These are phyloP conservation scores for Luehdorfia chinensis DNA, from an alignment of 1,140 invertebrate genomes.

Conservation along the genomic window DNA sequence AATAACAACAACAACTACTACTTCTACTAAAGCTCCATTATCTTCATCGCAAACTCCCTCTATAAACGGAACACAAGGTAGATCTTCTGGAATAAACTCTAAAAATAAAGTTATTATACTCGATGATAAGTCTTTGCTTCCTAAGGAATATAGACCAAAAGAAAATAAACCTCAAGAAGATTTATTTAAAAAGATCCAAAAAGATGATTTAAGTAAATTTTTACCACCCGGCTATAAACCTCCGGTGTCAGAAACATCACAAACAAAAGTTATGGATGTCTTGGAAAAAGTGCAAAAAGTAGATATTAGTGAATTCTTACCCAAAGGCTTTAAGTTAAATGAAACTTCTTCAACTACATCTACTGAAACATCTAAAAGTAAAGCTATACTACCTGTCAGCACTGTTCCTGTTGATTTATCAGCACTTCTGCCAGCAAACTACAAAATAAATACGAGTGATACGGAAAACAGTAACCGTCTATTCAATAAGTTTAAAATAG, in stretches of 20 bases:
- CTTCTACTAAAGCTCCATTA: constrained; percentile 43
- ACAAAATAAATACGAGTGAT: constrained; percentile 60
- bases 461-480: constrained; percentile 40
- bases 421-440: constrained; percentile 80
- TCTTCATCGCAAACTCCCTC: constrained; percentile 37
- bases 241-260: constrained; percentile 36
- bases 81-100: constrained; percentile 66
- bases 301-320: constrained; percentile 81
- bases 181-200: constrained; percentile 46
- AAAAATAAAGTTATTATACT: constrained; percentile 76
- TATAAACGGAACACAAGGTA: constrained; percentile 64
- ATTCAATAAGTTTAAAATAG: constrained; percentile 71
- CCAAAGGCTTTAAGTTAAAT: constrained; percentile 78
- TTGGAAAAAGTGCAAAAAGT: constrained; percentile 75
- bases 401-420: constrained; percentile 78
- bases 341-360: constrained; percentile 37
- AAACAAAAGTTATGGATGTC: constrained; percentile 38
- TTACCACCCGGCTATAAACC: constrained; percentile 80
- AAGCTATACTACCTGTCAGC: constrained; percentile 67
- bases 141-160: constrained; percentile 80
- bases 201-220: constrained; percentile 79
- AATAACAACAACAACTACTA: constrained; percentile 64
- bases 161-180: constrained; percentile 68
- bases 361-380: constrained; percentile 59
- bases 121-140: constrained; percentile 80